phyloP scores from a whole-genome alignment of 2,888 invertebrate species.

The Lasius platythorax region DNA sequence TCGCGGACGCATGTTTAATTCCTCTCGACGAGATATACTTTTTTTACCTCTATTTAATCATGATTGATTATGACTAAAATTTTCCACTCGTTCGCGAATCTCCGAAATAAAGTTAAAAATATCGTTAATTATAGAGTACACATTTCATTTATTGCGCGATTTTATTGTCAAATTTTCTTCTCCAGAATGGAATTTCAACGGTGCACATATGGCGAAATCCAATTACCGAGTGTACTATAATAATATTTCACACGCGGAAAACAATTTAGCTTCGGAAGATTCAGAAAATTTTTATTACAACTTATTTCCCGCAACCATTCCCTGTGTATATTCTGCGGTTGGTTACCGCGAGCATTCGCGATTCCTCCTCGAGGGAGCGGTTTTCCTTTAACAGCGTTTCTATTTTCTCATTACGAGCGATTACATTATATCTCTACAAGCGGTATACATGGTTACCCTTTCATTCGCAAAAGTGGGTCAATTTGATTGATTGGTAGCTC shows the following conservation, averaged over 20 bases:
- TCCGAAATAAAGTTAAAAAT: not conserved
- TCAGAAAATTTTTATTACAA: slow-evolving; percentile 12
- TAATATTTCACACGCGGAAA: slow-evolving; percentile 7
- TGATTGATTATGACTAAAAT: not conserved
- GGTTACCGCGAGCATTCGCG: not conserved
- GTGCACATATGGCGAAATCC: slow-evolving; percentile 18
- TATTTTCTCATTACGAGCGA: slow-evolving; percentile 40
- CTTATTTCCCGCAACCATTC: slow-evolving; percentile 4
- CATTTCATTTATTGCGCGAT: not conserved
- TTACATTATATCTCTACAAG: slow-evolving; percentile 28
- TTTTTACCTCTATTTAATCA: slow-evolving; percentile 14
- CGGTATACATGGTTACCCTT: slow-evolving; percentile 9
- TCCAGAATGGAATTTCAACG: not conserved
- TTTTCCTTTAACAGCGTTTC: slow-evolving; percentile 36
- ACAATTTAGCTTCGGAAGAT: slow-evolving; percentile 14
- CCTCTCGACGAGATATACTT: not conserved
- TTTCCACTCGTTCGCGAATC: not conserved
- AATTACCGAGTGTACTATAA: slow-evolving; percentile 26
- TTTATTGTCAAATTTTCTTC: slow-evolving; percentile 29
- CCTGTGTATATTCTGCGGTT: not conserved
- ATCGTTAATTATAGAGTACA: not conserved
- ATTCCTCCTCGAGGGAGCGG: not conserved
- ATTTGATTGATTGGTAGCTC: slow-evolving; percentile 15
- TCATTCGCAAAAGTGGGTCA: slow-evolving; percentile 35
- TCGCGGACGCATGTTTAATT: not conserved